phyloP scores from a whole-genome alignment of 2,888 invertebrate species.

The Orthonychiurus folsomi region DNA sequence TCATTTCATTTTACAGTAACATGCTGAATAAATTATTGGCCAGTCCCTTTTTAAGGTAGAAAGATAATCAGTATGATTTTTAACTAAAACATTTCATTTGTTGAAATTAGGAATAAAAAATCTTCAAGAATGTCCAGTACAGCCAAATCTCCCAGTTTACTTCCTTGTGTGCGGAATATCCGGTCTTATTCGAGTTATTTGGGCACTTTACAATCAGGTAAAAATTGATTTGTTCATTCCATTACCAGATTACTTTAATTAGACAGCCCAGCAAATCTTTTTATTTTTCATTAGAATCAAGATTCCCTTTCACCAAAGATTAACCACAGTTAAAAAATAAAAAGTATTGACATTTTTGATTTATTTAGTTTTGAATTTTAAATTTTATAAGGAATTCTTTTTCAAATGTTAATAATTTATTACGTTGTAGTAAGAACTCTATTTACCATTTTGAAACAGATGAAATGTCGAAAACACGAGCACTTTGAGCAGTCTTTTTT shows the following conservation, averaged over 20 bases:
- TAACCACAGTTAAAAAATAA: background rate
- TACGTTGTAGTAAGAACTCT: too few relatives aligned
- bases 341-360: constrained; percentile 29
- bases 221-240: too few relatives aligned
- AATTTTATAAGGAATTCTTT: too few relatives aligned
- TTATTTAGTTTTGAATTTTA: too few relatives aligned
- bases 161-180: constrained; percentile 74
- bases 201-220: constrained; percentile 45
- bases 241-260: background rate
- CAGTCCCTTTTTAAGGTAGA: too few relatives aligned
- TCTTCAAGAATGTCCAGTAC: constrained; percentile 66
- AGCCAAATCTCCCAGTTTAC: constrained; percentile 68
- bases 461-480: constrained; percentile 52
- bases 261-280: background rate
- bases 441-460: constrained; percentile 45
- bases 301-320: background rate
- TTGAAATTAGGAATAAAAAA: constrained; percentile 77
- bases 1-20: too few relatives aligned
- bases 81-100: too few relatives aligned
- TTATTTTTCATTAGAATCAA: background rate
- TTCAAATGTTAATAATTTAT: too few relatives aligned
- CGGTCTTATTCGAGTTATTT: constrained; percentile 61
- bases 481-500: constrained; percentile 42
- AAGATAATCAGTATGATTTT: too few relatives aligned
- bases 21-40: too few relatives aligned